These are phyloP conservation scores for Pangasius macronema DNA, from an alignment of 2,797 vertebrate genomes.

Conservation along the genomic window DNA sequence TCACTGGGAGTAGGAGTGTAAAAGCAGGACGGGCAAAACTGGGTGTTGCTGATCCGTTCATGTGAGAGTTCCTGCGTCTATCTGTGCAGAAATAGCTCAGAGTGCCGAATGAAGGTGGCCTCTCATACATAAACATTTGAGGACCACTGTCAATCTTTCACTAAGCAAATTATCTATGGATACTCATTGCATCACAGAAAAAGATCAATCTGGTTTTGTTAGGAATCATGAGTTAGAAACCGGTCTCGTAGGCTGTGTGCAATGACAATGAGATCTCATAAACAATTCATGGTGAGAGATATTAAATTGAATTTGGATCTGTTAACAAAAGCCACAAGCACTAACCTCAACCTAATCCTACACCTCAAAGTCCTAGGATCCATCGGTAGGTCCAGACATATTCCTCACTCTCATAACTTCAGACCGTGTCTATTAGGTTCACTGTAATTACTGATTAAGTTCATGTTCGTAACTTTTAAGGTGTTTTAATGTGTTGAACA, in stretches of 20 bases:
- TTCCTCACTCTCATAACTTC: neutral
- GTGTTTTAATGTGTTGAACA: neutral
- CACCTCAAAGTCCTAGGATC: neutral
- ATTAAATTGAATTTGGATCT: neutral
- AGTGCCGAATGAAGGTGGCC: neutral
- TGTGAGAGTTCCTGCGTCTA: conserved; percentile 4
- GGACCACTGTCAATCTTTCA: neutral
- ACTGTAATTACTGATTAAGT: neutral
- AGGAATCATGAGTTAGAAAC: neutral
- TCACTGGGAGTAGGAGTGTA: neutral
- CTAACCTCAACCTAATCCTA: neutral
- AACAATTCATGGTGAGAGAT: neutral
- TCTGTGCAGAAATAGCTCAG: neutral
- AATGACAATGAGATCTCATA: neutral
- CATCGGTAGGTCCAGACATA: neutral
- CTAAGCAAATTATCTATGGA: neutral
- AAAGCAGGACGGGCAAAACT: conserved; percentile 3
- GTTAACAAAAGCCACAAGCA: neutral
- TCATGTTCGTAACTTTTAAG: neutral
- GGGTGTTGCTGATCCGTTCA: neutral
- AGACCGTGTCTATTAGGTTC: neutral
- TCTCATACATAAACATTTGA: conserved; percentile 1
- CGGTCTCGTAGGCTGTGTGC: neutral
- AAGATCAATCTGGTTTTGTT: neutral
- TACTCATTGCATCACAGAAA: neutral